A percentile compares a stretch with the other conserved stretches of the same genome.
Evolutionary conservation across 2,888 invertebrate genomes (phyloP).

Genomic region (Epirrita christyi): DNA sequence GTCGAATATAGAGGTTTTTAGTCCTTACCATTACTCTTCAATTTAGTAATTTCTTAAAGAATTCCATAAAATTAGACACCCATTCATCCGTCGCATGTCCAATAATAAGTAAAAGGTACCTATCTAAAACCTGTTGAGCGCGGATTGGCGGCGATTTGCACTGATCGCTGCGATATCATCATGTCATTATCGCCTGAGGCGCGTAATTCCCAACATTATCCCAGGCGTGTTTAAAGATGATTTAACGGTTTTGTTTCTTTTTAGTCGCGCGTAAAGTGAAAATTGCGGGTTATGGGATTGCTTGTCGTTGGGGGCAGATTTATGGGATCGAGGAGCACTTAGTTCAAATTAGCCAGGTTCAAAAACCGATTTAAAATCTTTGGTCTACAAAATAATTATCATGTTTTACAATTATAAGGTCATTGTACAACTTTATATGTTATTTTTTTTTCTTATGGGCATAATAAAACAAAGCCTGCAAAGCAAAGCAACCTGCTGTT

Average conservation of each 20-base stretch:
- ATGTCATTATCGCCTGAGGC: conserved; percentile 59
- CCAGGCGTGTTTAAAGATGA: conserved; percentile 46
- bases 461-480: too few species aligned
- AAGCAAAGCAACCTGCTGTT: too few species aligned
- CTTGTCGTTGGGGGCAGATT: conserved; percentile 29
- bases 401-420: too few species aligned
- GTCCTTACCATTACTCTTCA: too few species aligned
- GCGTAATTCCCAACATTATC: conserved; percentile 62
- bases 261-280: conserved; percentile 26
- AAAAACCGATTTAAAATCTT: too few species aligned
- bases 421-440: too few species aligned
- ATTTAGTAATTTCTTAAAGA: not conserved
- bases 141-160: conserved; percentile 55
- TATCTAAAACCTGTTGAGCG: conserved; percentile 33
- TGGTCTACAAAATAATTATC: too few species aligned
- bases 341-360: not conserved
- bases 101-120: conserved; percentile 10
- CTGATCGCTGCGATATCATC: conserved; percentile 54
- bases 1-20: too few species aligned
- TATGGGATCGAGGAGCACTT: conserved; percentile 10
- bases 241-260: conserved; percentile 30
- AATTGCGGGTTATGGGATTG: conserved; percentile 26
- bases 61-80: not conserved
- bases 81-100: conserved; percentile 10
- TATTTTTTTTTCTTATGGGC: too few species aligned